Evolutionary conservation across 2,888 invertebrate species (phyloP), one percentile per base, ranked within the genome.

Genomic region (Uloborus plumipes): DNA sequence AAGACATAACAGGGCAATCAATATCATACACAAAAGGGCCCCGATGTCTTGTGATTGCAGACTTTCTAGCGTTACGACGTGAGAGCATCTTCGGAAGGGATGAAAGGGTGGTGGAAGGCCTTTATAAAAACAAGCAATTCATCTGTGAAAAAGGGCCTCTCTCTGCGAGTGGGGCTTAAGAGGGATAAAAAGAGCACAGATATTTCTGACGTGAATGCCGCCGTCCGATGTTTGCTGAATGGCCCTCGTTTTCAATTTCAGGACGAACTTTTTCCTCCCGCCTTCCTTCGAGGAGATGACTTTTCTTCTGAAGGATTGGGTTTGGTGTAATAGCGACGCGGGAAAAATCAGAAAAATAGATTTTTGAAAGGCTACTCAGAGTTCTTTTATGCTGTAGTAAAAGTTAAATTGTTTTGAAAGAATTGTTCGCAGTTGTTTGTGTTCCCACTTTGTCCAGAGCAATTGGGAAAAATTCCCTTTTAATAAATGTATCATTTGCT

Each of bases 101-200:
- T 18, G 58, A 16, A 16, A 39, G 22, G 31, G n/a, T 53, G 39
- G 18, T n/a, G 13, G 59, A 65, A 39, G 53, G 55, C 64, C 20
- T 65, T 77, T 77, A 77, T 70, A 64, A 77, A 77, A 77, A 77
- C 77, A 77, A 77, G 77, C 77, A 77, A 77, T 77, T 69, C 77
- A 77, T 70, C 77, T 77, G 77, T 77, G 77, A 77, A 77, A 77
- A 77, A 69, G 77, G 39, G 31, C 22, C 51, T 39, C 69, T 62
- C 62, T 50, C 47, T 39, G n/a, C n/a, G 39, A 39, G 39, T 62
- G 13, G 49, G 39, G 53, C 20, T 61, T 47, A 71, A 50, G 16
- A n/a, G 18, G 31, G 49, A 74, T 58, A 31, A 64, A 62, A 51
- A 20, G 47, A 16, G 11, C 62, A 65, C 26, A 65, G 77, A 70